Conservation (phyloP, 2,113 vertebrate species). For the Columba livia region DNA sequence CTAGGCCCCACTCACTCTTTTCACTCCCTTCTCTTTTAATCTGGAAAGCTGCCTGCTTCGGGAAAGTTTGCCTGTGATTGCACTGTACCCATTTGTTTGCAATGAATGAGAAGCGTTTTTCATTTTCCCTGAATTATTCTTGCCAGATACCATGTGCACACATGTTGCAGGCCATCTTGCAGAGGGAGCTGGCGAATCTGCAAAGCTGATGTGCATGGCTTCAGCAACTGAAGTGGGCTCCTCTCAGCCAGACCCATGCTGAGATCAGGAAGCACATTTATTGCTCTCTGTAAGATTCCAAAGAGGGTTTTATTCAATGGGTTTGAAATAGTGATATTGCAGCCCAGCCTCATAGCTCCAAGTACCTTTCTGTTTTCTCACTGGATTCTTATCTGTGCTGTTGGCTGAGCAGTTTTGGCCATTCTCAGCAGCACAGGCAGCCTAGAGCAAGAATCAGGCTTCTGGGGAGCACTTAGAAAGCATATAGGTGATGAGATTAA, state of each 20-base stretch:
- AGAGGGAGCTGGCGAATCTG: constrained; percentile 43
- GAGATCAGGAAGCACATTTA: not conserved
- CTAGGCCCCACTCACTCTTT: not conserved
- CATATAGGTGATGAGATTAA: not conserved
- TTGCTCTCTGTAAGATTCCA: not conserved
- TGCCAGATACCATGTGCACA: constrained; percentile 51
- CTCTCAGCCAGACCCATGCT: constrained; percentile 3
- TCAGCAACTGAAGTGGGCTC: not conserved
- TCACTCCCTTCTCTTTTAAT: not conserved
- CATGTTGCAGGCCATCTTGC: constrained; percentile 36
- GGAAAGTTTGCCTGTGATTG: constrained; percentile 17
- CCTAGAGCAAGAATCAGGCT: not conserved
- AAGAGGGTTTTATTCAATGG: not conserved
- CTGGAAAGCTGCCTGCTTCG: not conserved
- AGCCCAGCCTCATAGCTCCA: not conserved
- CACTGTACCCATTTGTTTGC: constrained; percentile 55
- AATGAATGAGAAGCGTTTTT: constrained; percentile 61
- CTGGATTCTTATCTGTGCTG: rapidly evolving
- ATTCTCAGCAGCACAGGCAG: not conserved
- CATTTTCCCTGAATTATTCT: constrained; percentile 46
- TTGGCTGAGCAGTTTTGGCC: not conserved
- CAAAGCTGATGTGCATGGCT: not conserved
- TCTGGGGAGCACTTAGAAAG: not conserved
- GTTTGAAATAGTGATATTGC: not conserved
- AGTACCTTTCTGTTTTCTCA: not conserved